Percentiles rank a stretch among this genome's conserved stretches.
phyloP scores from a whole-genome alignment of 1,140 invertebrate genomes.

The Pissodes strobi region DNA sequence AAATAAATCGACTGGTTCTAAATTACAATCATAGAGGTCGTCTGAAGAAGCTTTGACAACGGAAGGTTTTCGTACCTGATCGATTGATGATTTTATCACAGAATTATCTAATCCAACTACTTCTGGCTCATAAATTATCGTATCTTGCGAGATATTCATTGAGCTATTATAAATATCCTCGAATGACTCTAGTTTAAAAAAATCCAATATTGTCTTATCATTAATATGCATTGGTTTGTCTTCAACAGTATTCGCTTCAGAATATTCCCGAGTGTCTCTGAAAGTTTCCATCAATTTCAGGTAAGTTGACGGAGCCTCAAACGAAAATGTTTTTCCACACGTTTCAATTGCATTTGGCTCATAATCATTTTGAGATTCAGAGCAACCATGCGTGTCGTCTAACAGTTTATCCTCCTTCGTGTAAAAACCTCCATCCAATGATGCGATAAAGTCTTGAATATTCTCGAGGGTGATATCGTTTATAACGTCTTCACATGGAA shows the following conservation, averaged over 20 bases:
- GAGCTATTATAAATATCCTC: slow-evolving; percentile 26
- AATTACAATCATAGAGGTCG: too few species aligned
- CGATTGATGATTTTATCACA: too few species aligned
- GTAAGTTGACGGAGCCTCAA: slow-evolving; percentile 34
- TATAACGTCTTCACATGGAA: background rate
- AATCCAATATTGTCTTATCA: too few species aligned
- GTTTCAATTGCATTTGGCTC: slow-evolving; percentile 7
- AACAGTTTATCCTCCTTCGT: too few species aligned
- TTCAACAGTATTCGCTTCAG: too few species aligned
- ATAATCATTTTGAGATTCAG: background rate
- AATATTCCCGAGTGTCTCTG: too few species aligned
- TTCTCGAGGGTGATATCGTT: slow-evolving; percentile 6
- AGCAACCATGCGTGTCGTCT: too few species aligned
- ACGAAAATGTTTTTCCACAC: slow-evolving; percentile 33
- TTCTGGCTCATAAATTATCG: slow-evolving; percentile 37
- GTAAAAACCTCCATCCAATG: slow-evolving; percentile 8
- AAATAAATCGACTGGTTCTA: too few species aligned
- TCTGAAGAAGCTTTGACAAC: too few species aligned
- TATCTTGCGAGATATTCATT: slow-evolving; percentile 31
- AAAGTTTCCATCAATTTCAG: background rate
- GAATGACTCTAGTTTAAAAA: slow-evolving; percentile 31
- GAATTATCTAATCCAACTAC: slow-evolving; percentile 4
- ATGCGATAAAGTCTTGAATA: slow-evolving; percentile 10
- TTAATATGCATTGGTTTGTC: too few species aligned
- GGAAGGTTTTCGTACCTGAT: background rate